Evolutionary conservation across 2,797 vertebrate species (phyloP).

Genomic region (Microchirus variegatus): DNA sequence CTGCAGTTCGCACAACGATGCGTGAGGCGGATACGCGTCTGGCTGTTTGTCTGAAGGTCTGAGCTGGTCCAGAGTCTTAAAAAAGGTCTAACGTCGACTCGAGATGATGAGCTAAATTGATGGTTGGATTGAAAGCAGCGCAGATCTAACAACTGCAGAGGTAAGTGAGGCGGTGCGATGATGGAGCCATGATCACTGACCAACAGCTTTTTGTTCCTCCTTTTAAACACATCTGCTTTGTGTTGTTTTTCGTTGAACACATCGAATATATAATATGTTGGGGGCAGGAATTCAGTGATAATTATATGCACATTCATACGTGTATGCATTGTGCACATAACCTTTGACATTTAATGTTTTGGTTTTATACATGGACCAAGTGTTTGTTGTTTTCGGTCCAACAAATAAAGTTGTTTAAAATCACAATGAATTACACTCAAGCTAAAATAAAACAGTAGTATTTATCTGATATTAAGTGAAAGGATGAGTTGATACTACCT

Average conservation of each 20-base stretch:
- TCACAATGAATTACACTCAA: no score
- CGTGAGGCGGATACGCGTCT: slow-evolving; percentile 1
- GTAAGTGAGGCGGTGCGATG: slow-evolving; percentile 53
- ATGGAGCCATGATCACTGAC: slow-evolving; percentile 11
- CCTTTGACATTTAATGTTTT: no score
- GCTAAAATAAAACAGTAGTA: no score
- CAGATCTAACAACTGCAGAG: slow-evolving; percentile 69
- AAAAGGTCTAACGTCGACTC: slow-evolving; percentile 4
- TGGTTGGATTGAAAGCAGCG: slow-evolving; percentile 54
- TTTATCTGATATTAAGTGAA: no score
- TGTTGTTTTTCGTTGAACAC: not conserved
- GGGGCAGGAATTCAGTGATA: no score
- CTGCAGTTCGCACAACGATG: slow-evolving; percentile 11
- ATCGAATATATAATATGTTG: no score
- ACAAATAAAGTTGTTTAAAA: no score
- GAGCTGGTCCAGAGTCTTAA: not conserved
- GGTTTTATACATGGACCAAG: no score
- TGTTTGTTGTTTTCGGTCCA: no score
- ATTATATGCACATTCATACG: no score
- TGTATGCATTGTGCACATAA: no score
- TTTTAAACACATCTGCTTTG: not conserved
- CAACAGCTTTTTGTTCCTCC: not conserved
- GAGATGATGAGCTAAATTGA: slow-evolving; percentile 60
- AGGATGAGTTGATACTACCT: no score
- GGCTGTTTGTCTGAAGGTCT: slow-evolving; percentile 6